Evolutionary conservation across 2,797 vertebrate genomes (phyloP), one percentile per base, ranked within the genome.

Genomic region (Florisuga fusca): DNA sequence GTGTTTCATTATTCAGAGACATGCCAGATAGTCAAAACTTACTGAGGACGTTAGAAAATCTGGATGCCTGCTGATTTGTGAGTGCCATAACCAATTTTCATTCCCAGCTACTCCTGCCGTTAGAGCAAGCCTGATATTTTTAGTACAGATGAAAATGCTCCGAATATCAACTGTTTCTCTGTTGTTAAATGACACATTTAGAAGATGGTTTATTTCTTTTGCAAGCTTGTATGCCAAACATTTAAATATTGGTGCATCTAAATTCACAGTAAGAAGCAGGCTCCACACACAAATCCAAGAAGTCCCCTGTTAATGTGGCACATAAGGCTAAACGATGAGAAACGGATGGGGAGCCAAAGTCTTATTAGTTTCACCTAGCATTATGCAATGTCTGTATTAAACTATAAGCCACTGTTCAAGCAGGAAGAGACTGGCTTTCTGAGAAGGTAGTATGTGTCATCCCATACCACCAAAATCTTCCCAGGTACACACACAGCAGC

Each of bases 1-100:
- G 27, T 84, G 16, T 86, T 94, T 84, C 53, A 79, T 82, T 94
- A 82, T 89, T 96, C 75, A 85, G 11, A 95, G 21, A 7, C 84
- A 57, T 53, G 66, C 31, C 27, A 90, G 66, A 86, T 51, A 79
- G 62, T 69, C 63, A 86, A 25, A 89, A 91, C 2, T 55, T 29
- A 76, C 36, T 26, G 59, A 82, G n/a, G 19, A 58, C 33, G 21
- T 34, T 61, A 87, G 45, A 92, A 93, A 92, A 61, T 22, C 57
- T 82, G 67, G 27, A 73, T 87, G 21, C 10, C 25, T 88, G 55
- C 31, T 82, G 48, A 90, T 76, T 55, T 61, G 38, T 71, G 55
- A 91, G 74, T 71, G 41, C 31, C 36, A 53, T 66, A 31, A 59
- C 59, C 73, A 90, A 82, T 80, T 76, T 84, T 53, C 23, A 84